Percentiles rank a stretch among this genome's conserved stretches.
Conservation (phyloP, 2,797 vertebrate species). For the Amblyraja radiata region DNA sequence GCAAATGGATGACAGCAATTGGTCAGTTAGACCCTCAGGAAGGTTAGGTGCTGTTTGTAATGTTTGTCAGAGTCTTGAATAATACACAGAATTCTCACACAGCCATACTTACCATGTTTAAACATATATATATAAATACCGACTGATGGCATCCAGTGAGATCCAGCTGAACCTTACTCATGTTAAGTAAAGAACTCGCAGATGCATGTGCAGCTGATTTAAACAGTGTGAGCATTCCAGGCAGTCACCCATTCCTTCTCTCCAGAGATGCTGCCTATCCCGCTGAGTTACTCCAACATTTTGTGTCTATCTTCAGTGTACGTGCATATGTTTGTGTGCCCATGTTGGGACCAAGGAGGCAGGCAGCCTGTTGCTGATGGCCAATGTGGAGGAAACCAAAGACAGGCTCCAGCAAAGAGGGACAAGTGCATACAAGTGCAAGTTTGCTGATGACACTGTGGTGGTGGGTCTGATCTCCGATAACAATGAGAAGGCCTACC, state of each 20-base stretch:
- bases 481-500: too few relatives aligned
- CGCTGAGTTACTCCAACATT: too few relatives aligned
- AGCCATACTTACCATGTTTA: background rate
- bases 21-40: background rate
- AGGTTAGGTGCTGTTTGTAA: background rate
- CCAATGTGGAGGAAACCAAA: background rate
- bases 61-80: background rate
- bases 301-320: too few relatives aligned
- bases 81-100: background rate
- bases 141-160: background rate
- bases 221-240: background rate
- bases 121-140: background rate
- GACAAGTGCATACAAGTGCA: background rate
- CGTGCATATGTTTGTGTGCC: too few relatives aligned
- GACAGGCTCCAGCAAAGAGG: background rate
- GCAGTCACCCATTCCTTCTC: too few relatives aligned
- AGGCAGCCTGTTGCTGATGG: background rate
- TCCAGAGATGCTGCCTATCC: too few relatives aligned
- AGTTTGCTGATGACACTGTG: too few relatives aligned
- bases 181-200: background rate
- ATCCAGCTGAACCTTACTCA: background rate
- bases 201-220: background rate
- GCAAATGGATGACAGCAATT: background rate
- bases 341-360: background rate
- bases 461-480: too few relatives aligned